Evolutionary conservation across 2,113 vertebrate species (phyloP).

Genomic region (Deroptyus accipitrinus): DNA sequence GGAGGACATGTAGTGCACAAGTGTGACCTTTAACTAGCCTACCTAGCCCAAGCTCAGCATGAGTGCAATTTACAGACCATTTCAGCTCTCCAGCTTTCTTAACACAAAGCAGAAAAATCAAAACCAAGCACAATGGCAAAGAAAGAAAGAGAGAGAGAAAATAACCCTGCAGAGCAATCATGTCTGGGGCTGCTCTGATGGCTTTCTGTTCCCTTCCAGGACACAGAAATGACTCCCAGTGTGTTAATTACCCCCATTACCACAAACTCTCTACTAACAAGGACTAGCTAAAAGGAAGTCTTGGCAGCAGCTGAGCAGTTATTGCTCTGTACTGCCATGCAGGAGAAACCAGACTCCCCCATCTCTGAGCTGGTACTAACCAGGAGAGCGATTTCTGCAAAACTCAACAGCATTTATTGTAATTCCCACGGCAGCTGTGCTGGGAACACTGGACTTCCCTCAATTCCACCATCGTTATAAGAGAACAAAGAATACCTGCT

Average conservation of each 20-base stretch:
- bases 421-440: conserved; percentile 12
- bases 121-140: conserved; percentile 72
- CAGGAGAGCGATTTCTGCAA: conserved; percentile 1
- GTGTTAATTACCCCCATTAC: conserved; percentile 81
- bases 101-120: conserved; percentile 77
- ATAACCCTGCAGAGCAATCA: conserved; percentile 78
- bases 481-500: conserved; percentile 16
- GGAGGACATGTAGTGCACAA: conserved; percentile 58
- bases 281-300: conserved; percentile 53
- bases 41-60: conserved; percentile 69
- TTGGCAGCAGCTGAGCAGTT: conserved; percentile 61
- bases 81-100: conserved; percentile 76
- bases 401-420: conserved; percentile 28
- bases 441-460: conserved; percentile 19
- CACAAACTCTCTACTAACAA: conserved; percentile 77
- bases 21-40: conserved; percentile 75
- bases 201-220: conserved; percentile 77
- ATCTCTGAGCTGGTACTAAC: conserved; percentile 5
- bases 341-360: conserved; percentile 29
- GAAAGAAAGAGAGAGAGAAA: conserved; percentile 71
- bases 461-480: background rate
- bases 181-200: conserved; percentile 70
- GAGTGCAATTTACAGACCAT: conserved; percentile 76
- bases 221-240: conserved; percentile 75
- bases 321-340: conserved; percentile 9